Evolutionary conservation across 2,113 vertebrate species (phyloP), one percentile per base, ranked within the genome.

Genomic region (Ammodytes dubius): DNA sequence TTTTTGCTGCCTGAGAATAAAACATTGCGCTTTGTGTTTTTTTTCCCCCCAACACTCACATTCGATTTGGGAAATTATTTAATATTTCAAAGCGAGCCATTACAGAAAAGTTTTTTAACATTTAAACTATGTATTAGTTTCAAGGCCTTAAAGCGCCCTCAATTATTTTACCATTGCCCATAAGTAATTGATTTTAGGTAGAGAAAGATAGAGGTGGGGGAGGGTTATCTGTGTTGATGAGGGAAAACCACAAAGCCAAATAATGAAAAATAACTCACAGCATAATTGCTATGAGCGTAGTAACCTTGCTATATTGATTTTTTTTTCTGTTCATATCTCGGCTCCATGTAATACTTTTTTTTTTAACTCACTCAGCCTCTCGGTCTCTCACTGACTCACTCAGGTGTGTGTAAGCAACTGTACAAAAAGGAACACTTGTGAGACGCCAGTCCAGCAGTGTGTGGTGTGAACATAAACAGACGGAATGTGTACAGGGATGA

Each of bases 141-240:
- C 85, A 91, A 91, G 89, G 90, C 82, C 74, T 77, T 15, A 83
- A 86, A 45, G 60, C 4, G 86, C 87, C 89, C 87, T 91, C 88
- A 91, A 87, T 92, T 88, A 89, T 91, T 89, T 90, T 77, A 89
- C 76, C 47, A 81, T 74, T 72, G 78, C 82, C 79, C 84, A 74
- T 53, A 82, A 71, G 86, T 89, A 88, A 92, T 93, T 91, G 84
- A 93, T 89, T 90, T 88, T 84, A 70, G 74, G 66, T 67, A 77
- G 82, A 86, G 85, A 78, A 81, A 89, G 77, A 39, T 63, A 50
- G 79, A 74, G 87, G 37, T 64, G 66, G 63, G 8, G 72, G 70
- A 67, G 65, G 68, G 42, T 56, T 85, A 69, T 83, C 14, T 52
- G 50, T 85, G 81, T 50, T 75, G 73, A 63, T 82, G 79, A 81